phyloP scores from a whole-genome alignment of 2,113 vertebrate species.

The Neolamprologus kungweensis region DNA sequence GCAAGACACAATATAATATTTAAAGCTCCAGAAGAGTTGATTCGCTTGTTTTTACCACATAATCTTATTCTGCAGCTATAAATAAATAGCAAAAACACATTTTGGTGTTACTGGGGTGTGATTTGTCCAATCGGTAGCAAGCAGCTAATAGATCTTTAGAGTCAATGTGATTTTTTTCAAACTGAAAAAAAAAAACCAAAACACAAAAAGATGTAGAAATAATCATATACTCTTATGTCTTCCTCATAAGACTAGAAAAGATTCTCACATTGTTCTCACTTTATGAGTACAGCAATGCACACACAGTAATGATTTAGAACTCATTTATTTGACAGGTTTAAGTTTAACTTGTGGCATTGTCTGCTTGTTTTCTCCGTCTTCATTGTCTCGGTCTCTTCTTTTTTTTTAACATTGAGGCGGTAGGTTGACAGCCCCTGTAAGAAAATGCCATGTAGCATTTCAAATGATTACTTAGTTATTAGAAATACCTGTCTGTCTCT shows the following conservation, averaged over 20 bases:
- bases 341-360: neutral
- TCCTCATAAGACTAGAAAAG: neutral
- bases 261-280: neutral
- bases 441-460: slow-evolving; percentile 20
- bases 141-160: too few species aligned
- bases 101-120: neutral
- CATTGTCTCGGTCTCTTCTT: neutral
- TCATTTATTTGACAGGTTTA: slow-evolving; percentile 1
- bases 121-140: neutral
- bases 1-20: neutral
- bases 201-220: neutral
- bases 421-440: slow-evolving; percentile 26
- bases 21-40: neutral
- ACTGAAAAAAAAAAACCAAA: accelerated
- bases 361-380: neutral
- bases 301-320: neutral
- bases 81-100: neutral
- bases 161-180: neutral
- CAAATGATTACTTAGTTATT: slow-evolving; percentile 16
- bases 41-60: neutral
- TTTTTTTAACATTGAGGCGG: neutral
- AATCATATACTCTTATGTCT: neutral
- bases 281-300: neutral
- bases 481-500: neutral
- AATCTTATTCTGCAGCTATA: neutral